Base-by-base conservation (phyloP, 2,888 invertebrate genomes). In the Coenonympha arcania region DNA sequence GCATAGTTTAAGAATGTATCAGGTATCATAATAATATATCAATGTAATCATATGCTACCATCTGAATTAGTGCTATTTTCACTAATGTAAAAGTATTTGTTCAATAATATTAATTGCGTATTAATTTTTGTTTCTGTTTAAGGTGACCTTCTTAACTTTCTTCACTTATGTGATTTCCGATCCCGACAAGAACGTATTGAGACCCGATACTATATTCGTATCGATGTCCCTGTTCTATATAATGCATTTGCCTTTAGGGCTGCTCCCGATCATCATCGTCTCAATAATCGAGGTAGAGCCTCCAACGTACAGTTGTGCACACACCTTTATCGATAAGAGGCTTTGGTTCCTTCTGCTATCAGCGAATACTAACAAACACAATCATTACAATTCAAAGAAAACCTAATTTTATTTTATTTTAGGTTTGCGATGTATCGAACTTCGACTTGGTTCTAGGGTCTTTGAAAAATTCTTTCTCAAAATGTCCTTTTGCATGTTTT, bases 141-240 rank as follows among this genome's bases (percentile, higher is more conserved):
- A 93, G 92, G 95, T 96, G 61, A 92, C 94, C 59, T 87, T 96
- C 74, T 85, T 92, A 61, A 94, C 95, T 57, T 96, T 97, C 87
- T 90, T 92, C 68, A 92, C 93, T 54, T 97, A 91, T 87, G 90
- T 95, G 62, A 82, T 92, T 65, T 80, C 88, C 61, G 89, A 89
- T 67, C 87, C 89, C 34, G 87, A 89, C 64, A 87, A 89, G 63
- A 90, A 96, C 81, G 76, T 92, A 58, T 87, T 97, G 76, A 93
- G 92, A 65, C 91, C 95, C 18, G 88, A 91, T 74, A 92, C 90
- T 76, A 93, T 93, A 54, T 96, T 97, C 84, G 96, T 96, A 47
- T 92, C 95, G 59, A 87, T 97, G 68, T 89, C 95, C 28, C 87
- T 97, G 64, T 96, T 97, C 88, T 93, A 93, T 82, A 90, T 94